Percentiles rank a stretch among this genome's conserved stretches.
Evolutionary conservation across 2,888 invertebrate species (phyloP).

Genomic region (Tethea ocularis): DNA sequence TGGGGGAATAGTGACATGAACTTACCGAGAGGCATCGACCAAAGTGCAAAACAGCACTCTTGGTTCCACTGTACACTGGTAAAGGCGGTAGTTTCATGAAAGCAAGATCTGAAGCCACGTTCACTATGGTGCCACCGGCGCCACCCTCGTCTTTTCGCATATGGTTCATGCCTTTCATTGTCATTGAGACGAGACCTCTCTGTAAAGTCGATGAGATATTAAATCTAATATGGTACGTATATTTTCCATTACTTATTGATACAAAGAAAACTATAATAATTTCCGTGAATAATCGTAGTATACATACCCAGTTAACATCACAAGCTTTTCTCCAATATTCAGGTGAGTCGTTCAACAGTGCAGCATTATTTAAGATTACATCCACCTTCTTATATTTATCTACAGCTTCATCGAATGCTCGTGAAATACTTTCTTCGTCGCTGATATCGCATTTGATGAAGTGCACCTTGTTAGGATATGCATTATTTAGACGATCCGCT

Average conservation of each 20-base stretch:
- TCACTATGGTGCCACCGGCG: constrained; percentile 64
- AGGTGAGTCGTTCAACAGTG: constrained; percentile 41
- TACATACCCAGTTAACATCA: constrained; percentile 41
- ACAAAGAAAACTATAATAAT: no score
- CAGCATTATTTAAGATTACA: constrained; percentile 45
- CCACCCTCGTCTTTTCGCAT: constrained; percentile 69
- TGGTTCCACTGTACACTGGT: constrained; percentile 69
- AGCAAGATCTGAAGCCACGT: constrained; percentile 68
- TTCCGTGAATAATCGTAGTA: background rate
- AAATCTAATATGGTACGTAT: no score
- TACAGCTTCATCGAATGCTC: constrained; percentile 35
- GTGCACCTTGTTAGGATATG: constrained; percentile 25
- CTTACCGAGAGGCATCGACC: constrained; percentile 65
- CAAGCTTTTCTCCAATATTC: constrained; percentile 32
- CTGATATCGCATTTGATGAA: constrained; percentile 39
- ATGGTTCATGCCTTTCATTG: constrained; percentile 60
- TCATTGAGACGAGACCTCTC: constrained; percentile 71
- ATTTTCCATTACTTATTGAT: no score
- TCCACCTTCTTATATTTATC: constrained; percentile 36
- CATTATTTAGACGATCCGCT: constrained; percentile 25
- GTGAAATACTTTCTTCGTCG: constrained; percentile 30
- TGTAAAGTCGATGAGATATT: constrained; percentile 33
- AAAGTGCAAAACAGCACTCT: constrained; percentile 70
- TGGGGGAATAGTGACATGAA: background rate
- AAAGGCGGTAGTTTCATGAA: constrained; percentile 58